Base-by-base conservation (phyloP, 2,113 vertebrate species). In the Numida meleagris region DNA sequence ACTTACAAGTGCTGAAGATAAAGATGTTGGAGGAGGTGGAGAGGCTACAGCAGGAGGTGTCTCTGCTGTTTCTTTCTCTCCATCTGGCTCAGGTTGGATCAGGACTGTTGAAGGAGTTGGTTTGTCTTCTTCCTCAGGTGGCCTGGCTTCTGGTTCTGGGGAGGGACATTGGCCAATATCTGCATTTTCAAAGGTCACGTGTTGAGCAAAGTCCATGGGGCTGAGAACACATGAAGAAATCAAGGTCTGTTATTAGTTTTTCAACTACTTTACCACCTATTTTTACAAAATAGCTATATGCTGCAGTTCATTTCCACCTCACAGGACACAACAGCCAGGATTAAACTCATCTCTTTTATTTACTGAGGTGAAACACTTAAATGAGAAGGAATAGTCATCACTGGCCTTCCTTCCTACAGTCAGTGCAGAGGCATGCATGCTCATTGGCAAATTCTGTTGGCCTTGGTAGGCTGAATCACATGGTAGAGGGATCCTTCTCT, bases 161-260 rank as follows among this genome's bases (percentile, higher is more conserved):
- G 96, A 97, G 45, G 98, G 97, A 90, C 99, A 99, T 50, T 63
- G 98, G 21, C 99, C 99, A 40, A 99, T 99, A 89, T 99, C 99
- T 12, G 99, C 99, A 66, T 99, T 99, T 97, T 99, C 98, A 95
- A 99, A 99, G 85, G 99, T 98, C 23, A 99, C 92, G 0, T 98
- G 97, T 73, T 97, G 98, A 62, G 99, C 98, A 81, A 99, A 99
- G 95, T 99, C 99, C 96, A 99, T 97, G 27, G 99, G 98, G 21
- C 99, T 99, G 97, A 90, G 46, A 67, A 79, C 34, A 96, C 18
- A 95, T 4, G 94, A 96, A 91, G 67, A 91, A 87, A 94, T 48
- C 10, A 6, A 82, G 57, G 16, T 16, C 19, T 62, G 13, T 59
- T 33, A 62, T 48, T 81, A 88, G 10, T 50, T 95, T 63, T 89